phyloP scores from a whole-genome alignment of 2,113 vertebrate genomes.

The Bucco capensis region DNA sequence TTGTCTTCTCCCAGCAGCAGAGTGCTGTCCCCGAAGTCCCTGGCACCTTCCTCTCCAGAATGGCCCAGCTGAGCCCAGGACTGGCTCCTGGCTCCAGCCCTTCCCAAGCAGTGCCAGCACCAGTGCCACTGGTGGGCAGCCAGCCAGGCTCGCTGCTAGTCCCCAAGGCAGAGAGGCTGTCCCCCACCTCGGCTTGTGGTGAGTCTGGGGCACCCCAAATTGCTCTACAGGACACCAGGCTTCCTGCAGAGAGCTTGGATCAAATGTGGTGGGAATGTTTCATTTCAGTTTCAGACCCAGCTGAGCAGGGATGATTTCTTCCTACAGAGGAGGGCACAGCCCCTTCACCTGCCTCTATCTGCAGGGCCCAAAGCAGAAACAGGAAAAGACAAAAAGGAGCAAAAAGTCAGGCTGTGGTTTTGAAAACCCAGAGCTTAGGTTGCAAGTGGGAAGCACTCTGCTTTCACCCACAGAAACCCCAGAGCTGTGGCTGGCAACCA shows the following conservation, averaged over 20 bases:
- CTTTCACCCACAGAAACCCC: not conserved
- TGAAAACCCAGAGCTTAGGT: not conserved
- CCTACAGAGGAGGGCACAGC: rapidly evolving
- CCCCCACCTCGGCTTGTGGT: slow-evolving; percentile 78
- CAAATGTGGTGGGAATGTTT: not conserved
- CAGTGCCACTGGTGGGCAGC: not conserved
- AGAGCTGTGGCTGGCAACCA: rapidly evolving
- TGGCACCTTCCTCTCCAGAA: slow-evolving; percentile 39
- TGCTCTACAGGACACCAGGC: not conserved
- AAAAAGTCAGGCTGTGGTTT: not conserved
- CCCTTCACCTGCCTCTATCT: not conserved
- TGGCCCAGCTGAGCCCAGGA: not conserved
- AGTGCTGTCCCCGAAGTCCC: not conserved
- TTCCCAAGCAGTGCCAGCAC: not conserved
- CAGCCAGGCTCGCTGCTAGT: slow-evolving; percentile 56
- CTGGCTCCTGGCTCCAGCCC: slow-evolving; percentile 36
- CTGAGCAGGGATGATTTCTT: not conserved
- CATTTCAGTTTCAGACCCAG: not conserved
- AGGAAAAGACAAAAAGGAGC: not conserved
- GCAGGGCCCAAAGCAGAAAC: slow-evolving; percentile 2
- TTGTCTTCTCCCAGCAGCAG: slow-evolving; percentile 54
- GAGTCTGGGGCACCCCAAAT: slow-evolving; percentile 33
- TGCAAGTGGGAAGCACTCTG: not conserved
- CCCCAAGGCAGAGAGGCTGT: slow-evolving; percentile 88
- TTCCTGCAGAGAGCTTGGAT: not conserved